Base-by-base conservation (phyloP, 2,888 invertebrate species). In the Blera fallax region DNA sequence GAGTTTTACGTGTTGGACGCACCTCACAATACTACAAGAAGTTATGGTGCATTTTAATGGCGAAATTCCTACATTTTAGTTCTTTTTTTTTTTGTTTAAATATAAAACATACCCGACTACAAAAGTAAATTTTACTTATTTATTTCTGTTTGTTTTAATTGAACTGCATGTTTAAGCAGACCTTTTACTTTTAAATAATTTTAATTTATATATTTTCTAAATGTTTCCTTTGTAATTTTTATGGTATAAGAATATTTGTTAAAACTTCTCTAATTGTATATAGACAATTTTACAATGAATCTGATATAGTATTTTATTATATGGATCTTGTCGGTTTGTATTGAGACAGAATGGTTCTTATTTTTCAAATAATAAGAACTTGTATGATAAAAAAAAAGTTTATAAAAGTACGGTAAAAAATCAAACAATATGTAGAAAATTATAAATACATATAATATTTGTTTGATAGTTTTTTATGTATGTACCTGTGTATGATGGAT, bases 401-500 rank as follows among this genome's bases (percentile, higher is more conserved):
- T 76, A 79, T 82, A 83, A 80, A 74, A 37, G 74, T 73, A 65
- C 60, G 54, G 64, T 73, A 80, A 62, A 85, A 87, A 85, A 76
- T 80, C 50, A 87, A 87, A 81, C 78, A 84, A 81, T 69, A 77
- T 87, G 54, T 77, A 72, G 45, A 74, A 87, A 87, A 78, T 76
- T 78, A 76, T 70, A 62, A 80, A 84, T 84, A 70, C 78, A 81
- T 80, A 82, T 56, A 54, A 32, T 65, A 74, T 52, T 81, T 77
- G 69, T 83, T 87, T 78, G 65, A 64, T 79, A 70, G 65, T 69
- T 72, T 64, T 77, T 77, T 40, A 56, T 72, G 81, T 76, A 85
- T 85, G 85, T 85, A 85, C 85, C 85, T 85, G 85, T 85, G 70
- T 81, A 32, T 81, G 76, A 65, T 81, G 72, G 60, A 67, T 70